A percentile compares a stretch with the other conserved stretches of the same genome.
Conservation (phyloP, 2,113 vertebrate species). For the Phrynosoma blainvillii region DNA sequence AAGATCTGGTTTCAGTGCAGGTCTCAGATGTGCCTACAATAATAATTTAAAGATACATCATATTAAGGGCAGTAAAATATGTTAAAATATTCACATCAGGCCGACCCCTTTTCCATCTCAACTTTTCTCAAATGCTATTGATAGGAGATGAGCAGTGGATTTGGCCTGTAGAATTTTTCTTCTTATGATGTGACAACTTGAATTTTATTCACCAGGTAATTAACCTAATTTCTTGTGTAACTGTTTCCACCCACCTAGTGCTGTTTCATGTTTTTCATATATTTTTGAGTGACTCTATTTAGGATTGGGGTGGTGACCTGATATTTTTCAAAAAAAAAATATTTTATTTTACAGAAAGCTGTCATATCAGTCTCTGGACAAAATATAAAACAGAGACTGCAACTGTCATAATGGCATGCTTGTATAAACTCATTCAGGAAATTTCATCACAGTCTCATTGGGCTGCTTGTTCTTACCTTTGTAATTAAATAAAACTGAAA, state of each 20-base stretch:
- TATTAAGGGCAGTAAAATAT: neutral
- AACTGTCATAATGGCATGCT: neutral
- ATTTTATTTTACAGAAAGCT: slow-evolving; percentile 47
- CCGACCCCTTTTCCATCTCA: neutral
- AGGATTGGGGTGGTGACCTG: neutral
- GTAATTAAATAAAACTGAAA: slow-evolving; percentile 44
- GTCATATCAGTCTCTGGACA: slow-evolving; percentile 41
- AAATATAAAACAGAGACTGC: slow-evolving; percentile 39
- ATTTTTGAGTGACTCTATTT: neutral
- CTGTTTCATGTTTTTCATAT: slow-evolving; percentile 23
- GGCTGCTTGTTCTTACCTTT: slow-evolving; percentile 45
- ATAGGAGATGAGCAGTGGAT: slow-evolving; percentile 30
- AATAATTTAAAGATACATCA: slow-evolving; percentile 1
- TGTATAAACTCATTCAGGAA: slow-evolving; percentile 41
- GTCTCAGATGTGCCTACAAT: neutral
- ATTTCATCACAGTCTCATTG: slow-evolving; percentile 28
- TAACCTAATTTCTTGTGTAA: slow-evolving; percentile 50
- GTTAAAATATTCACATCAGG: neutral
- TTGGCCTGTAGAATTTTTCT: slow-evolving; percentile 36
- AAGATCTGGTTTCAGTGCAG: neutral
- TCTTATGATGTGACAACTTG: slow-evolving; percentile 42
- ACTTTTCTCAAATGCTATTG: neutral
- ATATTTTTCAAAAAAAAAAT: neutral
- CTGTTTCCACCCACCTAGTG: slow-evolving; percentile 33
- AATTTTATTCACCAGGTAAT: slow-evolving; percentile 57